phyloP scores from a whole-genome alignment of 2,888 invertebrate genomes.

The Drosophila emarginata region DNA sequence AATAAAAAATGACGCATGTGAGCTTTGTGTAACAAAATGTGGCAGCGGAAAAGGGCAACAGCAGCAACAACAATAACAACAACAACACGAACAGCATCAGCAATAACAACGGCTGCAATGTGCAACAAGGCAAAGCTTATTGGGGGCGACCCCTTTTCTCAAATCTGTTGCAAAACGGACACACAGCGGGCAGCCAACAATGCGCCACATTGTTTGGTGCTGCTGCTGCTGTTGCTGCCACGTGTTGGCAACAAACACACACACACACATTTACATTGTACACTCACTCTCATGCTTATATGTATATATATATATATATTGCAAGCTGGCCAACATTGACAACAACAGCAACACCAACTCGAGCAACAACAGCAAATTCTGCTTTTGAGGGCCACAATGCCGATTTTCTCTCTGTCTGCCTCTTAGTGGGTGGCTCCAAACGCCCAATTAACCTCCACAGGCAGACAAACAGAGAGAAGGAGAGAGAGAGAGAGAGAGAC shows the following conservation, averaged over 20 bases:
- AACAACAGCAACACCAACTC: conserved; percentile 20
- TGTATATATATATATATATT: conserved; percentile 31
- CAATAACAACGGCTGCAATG: conserved; percentile 22
- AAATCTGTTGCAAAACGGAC: conserved; percentile 50
- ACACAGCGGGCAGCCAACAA: conserved; percentile 40
- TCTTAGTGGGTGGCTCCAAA: conserved; percentile 44
- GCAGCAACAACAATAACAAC: too few species aligned
- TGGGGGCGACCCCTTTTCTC: conserved; percentile 28
- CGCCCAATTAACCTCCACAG: conserved; percentile 60
- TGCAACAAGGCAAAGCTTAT: conserved; percentile 46
- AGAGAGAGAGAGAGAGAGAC: background rate
- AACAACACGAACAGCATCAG: too few species aligned
- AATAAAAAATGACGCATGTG: conserved; percentile 28
- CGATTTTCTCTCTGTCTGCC: conserved; percentile 13
- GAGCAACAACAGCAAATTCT: conserved; percentile 28
- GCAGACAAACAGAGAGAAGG: background rate
- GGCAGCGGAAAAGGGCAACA: conserved; percentile 43
- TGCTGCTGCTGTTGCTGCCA: conserved; percentile 58
- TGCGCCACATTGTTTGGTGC: conserved; percentile 29
- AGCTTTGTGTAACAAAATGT: conserved; percentile 40
- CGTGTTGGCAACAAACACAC: conserved; percentile 62
- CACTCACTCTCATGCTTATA: conserved; percentile 27
- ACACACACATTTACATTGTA: background rate
- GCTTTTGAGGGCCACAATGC: conserved; percentile 40
- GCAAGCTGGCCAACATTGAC: conserved; percentile 36